Evolutionary conservation across 2,888 invertebrate genomes (phyloP), one percentile per base, ranked within the genome.

Genomic region (Drosophila diplacantha): DNA sequence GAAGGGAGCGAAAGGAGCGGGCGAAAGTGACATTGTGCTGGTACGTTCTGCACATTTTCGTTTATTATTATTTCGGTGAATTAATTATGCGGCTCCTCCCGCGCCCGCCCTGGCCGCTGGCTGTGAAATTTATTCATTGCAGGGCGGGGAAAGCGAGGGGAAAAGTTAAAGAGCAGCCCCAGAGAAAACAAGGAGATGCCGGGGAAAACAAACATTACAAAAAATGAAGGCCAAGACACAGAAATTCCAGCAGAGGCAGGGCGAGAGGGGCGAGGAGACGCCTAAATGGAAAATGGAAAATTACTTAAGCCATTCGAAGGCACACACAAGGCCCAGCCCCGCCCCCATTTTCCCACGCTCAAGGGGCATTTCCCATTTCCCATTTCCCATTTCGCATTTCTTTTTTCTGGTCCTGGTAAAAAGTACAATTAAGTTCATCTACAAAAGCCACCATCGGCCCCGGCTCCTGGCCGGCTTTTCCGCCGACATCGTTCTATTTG

Each of bases 31-130:
- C 62, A 63, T 75, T 57, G 59, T 55, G 53, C 9, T 46, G 14
- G 7, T 29, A 44, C 44, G 31, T 71, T 74, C 66, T 59, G 61
- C 54, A 50, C 51, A 64, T 69, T 74, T 75, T 71, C 69, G 69
- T 75, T 72, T 82, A 74, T 76, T 82, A 79, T 79, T 76, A 72
- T 74, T 79, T 58, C 53, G 63, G 72, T 56, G 72, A 76, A 79
- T 81, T 76, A 79, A 69, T 71, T 76, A 74, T 71, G 69, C 39
- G 35, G 22, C 20, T 54, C 22, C 37, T 31, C 11, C n/a, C 14
- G 6, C 6, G 24, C 2, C 9, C 38, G 57, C 16, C 14, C 20
- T 14, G 8, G 24, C 22, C 55, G 49, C 41, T 49, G 61, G 51
- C 75, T 74, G 51, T 70, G 66, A 75, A 81, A 81, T 77, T 70